These are phyloP conservation scores for Cheilinus undulatus DNA, from an alignment of 2,113 vertebrate genomes.

Conservation along the genomic window DNA sequence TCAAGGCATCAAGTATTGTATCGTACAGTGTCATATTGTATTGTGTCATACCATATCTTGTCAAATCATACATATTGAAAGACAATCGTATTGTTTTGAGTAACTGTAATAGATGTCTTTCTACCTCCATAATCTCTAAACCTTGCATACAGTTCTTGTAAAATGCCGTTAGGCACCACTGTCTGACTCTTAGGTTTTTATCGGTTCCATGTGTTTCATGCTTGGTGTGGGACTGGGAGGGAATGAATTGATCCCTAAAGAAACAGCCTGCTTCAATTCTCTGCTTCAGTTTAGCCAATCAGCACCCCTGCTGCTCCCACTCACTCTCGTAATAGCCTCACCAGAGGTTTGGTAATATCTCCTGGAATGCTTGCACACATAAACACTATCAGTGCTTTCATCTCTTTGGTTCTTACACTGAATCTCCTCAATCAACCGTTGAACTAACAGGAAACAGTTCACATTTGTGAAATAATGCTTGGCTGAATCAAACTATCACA, in stretches of 20 bases:
- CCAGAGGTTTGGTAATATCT: conserved; percentile 45
- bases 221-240: conserved; percentile 48
- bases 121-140: conserved; percentile 40
- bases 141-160: conserved; percentile 23
- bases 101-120: conserved; percentile 18
- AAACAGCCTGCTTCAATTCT: conserved; percentile 64
- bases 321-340: conserved; percentile 41
- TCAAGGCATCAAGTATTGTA: too few species aligned
- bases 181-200: conserved; percentile 52
- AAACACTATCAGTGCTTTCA: conserved; percentile 20
- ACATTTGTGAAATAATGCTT: background rate
- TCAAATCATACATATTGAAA: too few species aligned
- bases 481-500: background rate
- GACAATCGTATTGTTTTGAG: too few species aligned
- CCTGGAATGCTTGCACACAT: conserved; percentile 50
- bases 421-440: background rate
- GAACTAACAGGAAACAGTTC: conserved; percentile 20
- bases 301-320: conserved; percentile 59
- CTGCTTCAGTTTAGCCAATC: conserved; percentile 51
- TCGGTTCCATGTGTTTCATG: conserved; percentile 74
- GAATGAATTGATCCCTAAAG: conserved; percentile 68
- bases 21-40: too few species aligned
- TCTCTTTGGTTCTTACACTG: conserved; percentile 4
- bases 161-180: conserved; percentile 41
- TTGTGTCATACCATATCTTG: too few species aligned